A percentile compares a stretch with the other conserved stretches of the same genome.
phyloP scores from a whole-genome alignment of 2,113 vertebrate species.

The Myotis davidii region DNA sequence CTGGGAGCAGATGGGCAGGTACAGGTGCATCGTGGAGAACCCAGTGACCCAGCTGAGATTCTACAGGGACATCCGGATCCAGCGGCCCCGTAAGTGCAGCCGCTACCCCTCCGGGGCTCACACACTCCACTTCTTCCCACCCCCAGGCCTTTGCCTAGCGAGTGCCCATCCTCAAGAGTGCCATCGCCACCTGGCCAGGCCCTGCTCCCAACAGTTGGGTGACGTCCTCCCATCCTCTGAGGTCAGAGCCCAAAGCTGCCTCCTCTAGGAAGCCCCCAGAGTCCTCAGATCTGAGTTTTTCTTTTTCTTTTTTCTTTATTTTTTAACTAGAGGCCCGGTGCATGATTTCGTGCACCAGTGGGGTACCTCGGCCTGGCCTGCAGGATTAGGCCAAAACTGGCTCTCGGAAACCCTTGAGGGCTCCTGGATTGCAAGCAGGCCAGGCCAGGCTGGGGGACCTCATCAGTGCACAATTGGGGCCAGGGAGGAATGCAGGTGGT shows the following conservation, averaged over 20 bases:
- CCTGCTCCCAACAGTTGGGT: not conserved
- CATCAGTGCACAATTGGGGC: no score
- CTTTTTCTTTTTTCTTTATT: no score
- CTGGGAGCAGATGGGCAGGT: constrained; percentile 27
- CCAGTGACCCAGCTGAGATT: not conserved
- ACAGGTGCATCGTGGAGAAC: not conserved
- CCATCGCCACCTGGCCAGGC: not conserved
- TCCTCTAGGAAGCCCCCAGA: not conserved
- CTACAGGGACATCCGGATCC: not conserved
- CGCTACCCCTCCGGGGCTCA: fast-evolving
- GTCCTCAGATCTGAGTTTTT: not conserved
- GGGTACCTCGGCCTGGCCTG: no score
- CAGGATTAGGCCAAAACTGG: no score
- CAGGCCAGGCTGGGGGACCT: no score
- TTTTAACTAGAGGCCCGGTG: no score
- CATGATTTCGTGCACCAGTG: no score
- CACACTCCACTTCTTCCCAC: no score
- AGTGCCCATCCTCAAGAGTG: not conserved
- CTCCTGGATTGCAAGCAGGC: no score
- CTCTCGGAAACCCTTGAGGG: no score
- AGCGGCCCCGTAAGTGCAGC: not conserved
- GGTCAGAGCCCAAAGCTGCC: not conserved
- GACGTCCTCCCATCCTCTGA: not conserved
- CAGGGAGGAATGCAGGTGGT: no score
- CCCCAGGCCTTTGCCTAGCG: not conserved